Percentiles rank a stretch among this genome's conserved stretches.
phyloP scores from a whole-genome alignment of 2,888 invertebrate species.

The Coremacera marginata region DNA sequence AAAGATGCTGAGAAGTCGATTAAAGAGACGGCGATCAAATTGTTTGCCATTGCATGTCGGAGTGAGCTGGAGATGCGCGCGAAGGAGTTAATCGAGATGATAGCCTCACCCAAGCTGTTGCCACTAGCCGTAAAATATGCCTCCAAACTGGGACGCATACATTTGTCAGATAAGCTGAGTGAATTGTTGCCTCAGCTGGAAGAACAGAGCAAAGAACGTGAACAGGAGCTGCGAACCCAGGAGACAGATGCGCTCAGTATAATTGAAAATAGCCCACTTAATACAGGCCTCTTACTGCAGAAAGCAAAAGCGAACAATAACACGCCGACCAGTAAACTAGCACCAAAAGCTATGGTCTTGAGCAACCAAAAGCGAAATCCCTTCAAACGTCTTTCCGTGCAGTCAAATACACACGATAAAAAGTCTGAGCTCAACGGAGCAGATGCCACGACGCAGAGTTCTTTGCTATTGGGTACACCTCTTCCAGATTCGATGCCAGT shows the following conservation, averaged over 20 bases:
- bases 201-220: constrained; percentile 49
- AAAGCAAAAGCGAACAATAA: neutral
- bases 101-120: constrained; percentile 82
- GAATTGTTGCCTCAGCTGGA: constrained; percentile 72
- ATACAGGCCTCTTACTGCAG: constrained; percentile 45
- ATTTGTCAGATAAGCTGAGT: constrained; percentile 83
- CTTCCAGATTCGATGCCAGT: neutral
- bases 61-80: constrained; percentile 88
- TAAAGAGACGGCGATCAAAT: constrained; percentile 85
- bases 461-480: neutral
- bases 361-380: constrained; percentile 69
- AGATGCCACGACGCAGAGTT: neutral
- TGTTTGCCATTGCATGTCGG: constrained; percentile 91
- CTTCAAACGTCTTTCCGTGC: constrained; percentile 64
- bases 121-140: constrained; percentile 92
- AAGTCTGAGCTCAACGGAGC: constrained; percentile 40
- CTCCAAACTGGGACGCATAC: constrained; percentile 79
- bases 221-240: constrained; percentile 32
- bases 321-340: constrained; percentile 48
- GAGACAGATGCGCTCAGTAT: constrained; percentile 55
- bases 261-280: constrained; percentile 53
- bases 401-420: constrained; percentile 23
- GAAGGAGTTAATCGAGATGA: constrained; percentile 85
- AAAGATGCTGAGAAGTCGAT: constrained; percentile 77
- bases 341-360: constrained; percentile 64